Conservation (phyloP, 2,113 vertebrate genomes). For the Erpornis zantholeuca region DNA sequence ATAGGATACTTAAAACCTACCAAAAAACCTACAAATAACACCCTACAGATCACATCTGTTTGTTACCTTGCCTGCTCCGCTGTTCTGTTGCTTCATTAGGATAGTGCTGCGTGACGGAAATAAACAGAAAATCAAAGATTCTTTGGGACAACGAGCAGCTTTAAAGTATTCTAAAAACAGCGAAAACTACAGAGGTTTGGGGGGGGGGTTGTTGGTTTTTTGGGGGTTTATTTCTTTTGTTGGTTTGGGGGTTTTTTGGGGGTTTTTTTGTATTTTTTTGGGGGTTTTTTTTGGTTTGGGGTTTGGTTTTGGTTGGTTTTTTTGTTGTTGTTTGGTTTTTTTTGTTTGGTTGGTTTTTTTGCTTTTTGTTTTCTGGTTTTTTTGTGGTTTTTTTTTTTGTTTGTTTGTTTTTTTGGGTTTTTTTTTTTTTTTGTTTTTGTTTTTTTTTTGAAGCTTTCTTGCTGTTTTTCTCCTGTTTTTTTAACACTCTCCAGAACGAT, state of each 20-base stretch:
- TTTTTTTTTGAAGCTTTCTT: neutral
- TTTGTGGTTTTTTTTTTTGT: no score
- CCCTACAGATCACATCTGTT: accelerated
- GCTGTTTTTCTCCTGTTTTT: neutral
- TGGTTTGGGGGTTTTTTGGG: no score
- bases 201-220: no score
- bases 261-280: no score
- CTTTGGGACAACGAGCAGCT: neutral
- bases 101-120: neutral
- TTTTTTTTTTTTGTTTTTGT: no score
- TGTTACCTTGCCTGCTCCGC: neutral
- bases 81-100: neutral
- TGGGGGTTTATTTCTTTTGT: no score
- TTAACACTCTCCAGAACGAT: neutral
- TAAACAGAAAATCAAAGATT: neutral
- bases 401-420: no score
- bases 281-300: no score
- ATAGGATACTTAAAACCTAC: neutral
- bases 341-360: no score
- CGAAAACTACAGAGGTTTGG: neutral
- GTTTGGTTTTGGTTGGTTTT: no score
- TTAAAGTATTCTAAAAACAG: neutral
- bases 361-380: no score
- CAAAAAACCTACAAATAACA: neutral
- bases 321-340: no score